Conservation (phyloP, 2,888 invertebrate species). For the Cryptocephalus moraei region DNA sequence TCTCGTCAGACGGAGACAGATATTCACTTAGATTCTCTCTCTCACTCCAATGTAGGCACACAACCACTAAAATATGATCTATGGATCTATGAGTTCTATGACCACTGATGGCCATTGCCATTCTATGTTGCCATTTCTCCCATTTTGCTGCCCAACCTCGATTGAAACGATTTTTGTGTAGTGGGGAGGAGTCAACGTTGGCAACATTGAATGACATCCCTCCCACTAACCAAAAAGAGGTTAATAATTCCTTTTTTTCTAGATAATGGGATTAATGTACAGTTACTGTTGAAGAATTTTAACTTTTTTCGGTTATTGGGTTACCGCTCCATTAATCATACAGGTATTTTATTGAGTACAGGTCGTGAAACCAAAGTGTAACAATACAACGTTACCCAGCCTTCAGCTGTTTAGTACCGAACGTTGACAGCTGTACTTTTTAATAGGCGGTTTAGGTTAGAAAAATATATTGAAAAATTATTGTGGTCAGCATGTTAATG, state of each 20-base stretch:
- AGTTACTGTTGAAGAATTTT: constrained; percentile 25
- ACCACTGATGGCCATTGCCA: no score
- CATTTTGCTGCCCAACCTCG: no score
- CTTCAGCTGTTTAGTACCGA: constrained; percentile 5
- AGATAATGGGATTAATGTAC: constrained; percentile 13
- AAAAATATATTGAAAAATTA: constrained; percentile 6
- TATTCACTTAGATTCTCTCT: no score
- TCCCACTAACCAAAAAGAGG: constrained; percentile 34
- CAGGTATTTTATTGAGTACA: constrained; percentile 9
- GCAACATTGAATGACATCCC: constrained; percentile 20
- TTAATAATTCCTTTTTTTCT: constrained; percentile 27
- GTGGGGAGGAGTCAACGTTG: constrained; percentile 5
- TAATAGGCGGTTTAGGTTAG: constrained; percentile 21
- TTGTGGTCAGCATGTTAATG: not conserved
- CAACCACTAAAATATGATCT: no score
- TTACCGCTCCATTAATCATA: constrained; percentile 8
- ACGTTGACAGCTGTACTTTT: constrained; percentile 27
- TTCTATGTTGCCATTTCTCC: no score
- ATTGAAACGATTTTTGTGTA: not conserved
- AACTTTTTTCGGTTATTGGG: constrained; percentile 18
- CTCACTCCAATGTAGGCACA: no score
- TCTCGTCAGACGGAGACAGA: no score
- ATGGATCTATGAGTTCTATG: no score
- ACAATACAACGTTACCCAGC: constrained; percentile 6
- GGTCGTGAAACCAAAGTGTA: constrained; percentile 5